Conservation (phyloP, 2,113 vertebrate genomes). For the Taurulus bubalis region DNA sequence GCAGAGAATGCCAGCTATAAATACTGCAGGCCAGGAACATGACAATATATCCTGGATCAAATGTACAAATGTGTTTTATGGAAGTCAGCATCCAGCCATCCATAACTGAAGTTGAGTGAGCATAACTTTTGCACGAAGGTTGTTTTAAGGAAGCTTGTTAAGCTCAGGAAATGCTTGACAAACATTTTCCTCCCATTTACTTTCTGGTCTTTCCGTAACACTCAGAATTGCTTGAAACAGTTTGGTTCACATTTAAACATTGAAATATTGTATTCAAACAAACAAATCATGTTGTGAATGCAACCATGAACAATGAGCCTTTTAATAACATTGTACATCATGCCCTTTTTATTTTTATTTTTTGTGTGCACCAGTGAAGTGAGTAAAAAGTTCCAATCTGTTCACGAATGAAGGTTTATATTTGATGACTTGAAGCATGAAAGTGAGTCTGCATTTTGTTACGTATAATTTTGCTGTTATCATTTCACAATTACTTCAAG, state of each 20-base stretch:
- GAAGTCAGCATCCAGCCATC: conserved; percentile 73
- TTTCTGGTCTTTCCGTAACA: conserved; percentile 15
- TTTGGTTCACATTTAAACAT: conserved; percentile 23
- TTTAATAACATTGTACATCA: conserved; percentile 3
- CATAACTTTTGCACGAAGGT: conserved; percentile 78
- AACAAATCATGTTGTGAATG: conserved; percentile 44
- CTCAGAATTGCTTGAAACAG: conserved; percentile 10
- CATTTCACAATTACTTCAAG: neutral
- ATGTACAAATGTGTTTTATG: conserved; percentile 80
- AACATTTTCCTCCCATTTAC: conserved; percentile 32
- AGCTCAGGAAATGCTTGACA: conserved; percentile 44
- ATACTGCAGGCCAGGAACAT: conserved; percentile 66
- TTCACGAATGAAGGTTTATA: neutral
- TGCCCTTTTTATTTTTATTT: conserved; percentile 15
- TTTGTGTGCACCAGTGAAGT: conserved; percentile 7
- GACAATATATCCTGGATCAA: conserved; percentile 73
- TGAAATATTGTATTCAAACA: conserved; percentile 33
- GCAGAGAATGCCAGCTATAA: conserved; percentile 73
- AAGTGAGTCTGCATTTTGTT: neutral
- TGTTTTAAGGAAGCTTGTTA: conserved; percentile 62
- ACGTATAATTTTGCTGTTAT: neutral
- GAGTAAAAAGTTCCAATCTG: neutral
- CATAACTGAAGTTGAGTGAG: conserved; percentile 67
- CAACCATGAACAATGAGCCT: conserved; percentile 42
- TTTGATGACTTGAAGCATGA: neutral